Percentiles rank a stretch among this genome's conserved stretches.
Evolutionary conservation across 2,113 vertebrate species (phyloP).

Genomic region (Trematocara marginatum): DNA sequence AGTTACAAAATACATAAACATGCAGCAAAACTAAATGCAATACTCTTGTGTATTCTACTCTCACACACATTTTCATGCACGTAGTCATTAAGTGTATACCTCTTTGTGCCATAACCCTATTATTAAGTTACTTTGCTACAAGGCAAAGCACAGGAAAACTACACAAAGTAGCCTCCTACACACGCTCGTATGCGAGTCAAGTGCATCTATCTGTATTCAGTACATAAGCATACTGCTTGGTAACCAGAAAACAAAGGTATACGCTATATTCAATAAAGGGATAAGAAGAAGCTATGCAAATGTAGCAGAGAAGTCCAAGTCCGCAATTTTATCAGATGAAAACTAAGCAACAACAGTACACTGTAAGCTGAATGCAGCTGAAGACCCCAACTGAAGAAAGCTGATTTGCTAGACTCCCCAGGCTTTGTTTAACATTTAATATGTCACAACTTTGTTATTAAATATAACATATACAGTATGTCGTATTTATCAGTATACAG

Average conservation of each 20-base stretch:
- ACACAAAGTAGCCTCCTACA: background rate
- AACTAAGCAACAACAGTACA: background rate
- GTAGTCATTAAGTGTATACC: background rate
- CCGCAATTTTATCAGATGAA: background rate
- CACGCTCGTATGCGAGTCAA: background rate
- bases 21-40: background rate
- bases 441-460: background rate
- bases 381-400: background rate
- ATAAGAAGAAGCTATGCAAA: background rate
- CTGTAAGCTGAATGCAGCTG: background rate
- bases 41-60: background rate
- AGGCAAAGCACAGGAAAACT: background rate
- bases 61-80: background rate
- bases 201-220: background rate
- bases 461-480: background rate
- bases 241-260: background rate
- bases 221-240: background rate
- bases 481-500: background rate
- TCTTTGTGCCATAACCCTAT: background rate
- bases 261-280: background rate
- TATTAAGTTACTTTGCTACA: background rate
- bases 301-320: background rate
- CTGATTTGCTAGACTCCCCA: background rate
- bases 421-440: background rate
- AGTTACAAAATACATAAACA: background rate